A percentile compares a stretch with the other conserved stretches of the same genome.
Conservation (phyloP, 2,888 invertebrate species). For the Sminthurinus aureus region DNA sequence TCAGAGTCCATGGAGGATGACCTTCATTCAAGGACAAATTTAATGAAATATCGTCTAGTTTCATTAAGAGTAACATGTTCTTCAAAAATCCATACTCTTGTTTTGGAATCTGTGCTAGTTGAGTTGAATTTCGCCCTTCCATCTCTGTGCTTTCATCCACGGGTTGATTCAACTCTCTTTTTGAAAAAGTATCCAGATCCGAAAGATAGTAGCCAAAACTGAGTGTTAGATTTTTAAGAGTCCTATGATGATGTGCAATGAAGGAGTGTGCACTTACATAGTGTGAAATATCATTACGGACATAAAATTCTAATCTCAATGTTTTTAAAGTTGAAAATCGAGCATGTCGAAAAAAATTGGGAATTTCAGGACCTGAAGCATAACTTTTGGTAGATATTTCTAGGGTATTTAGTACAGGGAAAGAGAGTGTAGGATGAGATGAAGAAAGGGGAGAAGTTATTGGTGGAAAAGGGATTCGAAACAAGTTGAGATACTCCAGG, state of each 20-base stretch:
- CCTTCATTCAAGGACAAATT: constrained; percentile 22
- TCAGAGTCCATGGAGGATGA: constrained; percentile 23
- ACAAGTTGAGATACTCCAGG: constrained; percentile 11
- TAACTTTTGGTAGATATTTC: constrained; percentile 12
- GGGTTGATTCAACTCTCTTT: neutral
- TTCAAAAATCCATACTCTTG: neutral
- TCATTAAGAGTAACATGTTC: neutral
- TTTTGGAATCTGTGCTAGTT: neutral
- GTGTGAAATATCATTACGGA: constrained; percentile 13
- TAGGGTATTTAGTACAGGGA: neutral
- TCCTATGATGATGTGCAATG: constrained; percentile 17
- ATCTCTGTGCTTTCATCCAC: neutral
- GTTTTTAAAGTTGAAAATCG: constrained; percentile 45
- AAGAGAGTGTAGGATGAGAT: neutral
- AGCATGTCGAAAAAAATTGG: constrained; percentile 23
- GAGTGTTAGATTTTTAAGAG: neutral
- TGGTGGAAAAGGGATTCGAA: neutral
- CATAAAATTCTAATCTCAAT: constrained; percentile 49
- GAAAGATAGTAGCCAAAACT: constrained; percentile 35
- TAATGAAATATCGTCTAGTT: neutral
- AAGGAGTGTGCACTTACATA: constrained; percentile 35
- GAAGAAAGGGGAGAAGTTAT: too few relatives aligned
- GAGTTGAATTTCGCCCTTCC: neutral
- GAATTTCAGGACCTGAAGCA: neutral
- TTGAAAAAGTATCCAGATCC: constrained; percentile 20